Percentiles rank a stretch among this genome's conserved stretches.
Evolutionary conservation across 2,797 vertebrate genomes (phyloP).

Genomic region (Pempheris klunzingeri): DNA sequence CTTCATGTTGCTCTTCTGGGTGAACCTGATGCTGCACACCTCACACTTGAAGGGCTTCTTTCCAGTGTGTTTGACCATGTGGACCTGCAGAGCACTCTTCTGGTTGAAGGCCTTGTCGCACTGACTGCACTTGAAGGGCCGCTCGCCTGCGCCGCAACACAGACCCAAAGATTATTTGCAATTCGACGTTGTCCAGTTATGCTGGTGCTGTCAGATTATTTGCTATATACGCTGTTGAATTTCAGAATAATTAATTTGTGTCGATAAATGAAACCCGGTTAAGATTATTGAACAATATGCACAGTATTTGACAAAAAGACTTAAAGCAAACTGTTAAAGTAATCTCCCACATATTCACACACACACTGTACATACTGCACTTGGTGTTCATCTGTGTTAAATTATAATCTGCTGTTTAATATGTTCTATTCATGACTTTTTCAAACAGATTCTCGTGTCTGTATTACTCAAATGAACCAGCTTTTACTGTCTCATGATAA

Average conservation of each 20-base stretch:
- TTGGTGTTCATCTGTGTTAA: not conserved
- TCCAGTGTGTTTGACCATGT: constrained; percentile 98
- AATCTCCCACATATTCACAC: not conserved
- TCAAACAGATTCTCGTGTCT: not conserved
- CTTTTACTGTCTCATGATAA: not conserved
- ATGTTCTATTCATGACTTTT: too few species aligned
- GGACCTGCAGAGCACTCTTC: constrained; percentile 98
- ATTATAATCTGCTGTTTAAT: too few species aligned
- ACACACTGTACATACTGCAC: not conserved
- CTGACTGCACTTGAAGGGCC: constrained; percentile 93
- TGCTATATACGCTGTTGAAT: not conserved
- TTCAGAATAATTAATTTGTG: not conserved
- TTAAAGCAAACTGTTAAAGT: not conserved
- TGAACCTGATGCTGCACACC: constrained; percentile 95
- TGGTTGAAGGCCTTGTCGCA: constrained; percentile 99
- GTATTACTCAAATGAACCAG: not conserved
- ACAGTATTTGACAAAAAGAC: not conserved
- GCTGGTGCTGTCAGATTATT: not conserved
- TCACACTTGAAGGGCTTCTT: constrained; percentile 98
- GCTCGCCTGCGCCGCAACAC: constrained; percentile 87
- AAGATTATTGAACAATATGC: not conserved
- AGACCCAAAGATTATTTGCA: not conserved
- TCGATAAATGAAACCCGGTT: not conserved
- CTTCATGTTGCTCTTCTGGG: constrained; percentile 99
- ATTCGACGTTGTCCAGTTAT: not conserved